A percentile compares a stretch with the other conserved stretches of the same genome.
phyloP scores from a whole-genome alignment of 2,113 vertebrate genomes.

The Scartelaos histophorus region DNA sequence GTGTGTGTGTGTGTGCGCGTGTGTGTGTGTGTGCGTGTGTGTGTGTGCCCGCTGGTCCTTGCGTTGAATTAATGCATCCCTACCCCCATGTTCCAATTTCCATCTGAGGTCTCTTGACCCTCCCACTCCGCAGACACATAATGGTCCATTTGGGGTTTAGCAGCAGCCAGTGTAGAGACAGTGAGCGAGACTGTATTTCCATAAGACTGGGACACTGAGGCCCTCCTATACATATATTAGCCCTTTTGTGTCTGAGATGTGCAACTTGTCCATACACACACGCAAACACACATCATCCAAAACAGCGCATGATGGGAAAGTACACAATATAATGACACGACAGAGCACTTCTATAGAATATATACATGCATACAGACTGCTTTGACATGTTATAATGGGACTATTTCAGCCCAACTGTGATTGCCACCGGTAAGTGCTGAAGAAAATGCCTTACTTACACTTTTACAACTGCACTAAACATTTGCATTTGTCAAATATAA shows the following conservation, averaged over 20 bases:
- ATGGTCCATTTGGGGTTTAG: constrained; percentile 74
- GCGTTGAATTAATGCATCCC: constrained; percentile 68
- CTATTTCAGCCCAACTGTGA: constrained; percentile 33
- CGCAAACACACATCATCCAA: constrained; percentile 7
- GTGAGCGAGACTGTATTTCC: constrained; percentile 69
- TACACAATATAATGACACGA: constrained; percentile 8
- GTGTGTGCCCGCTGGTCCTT: constrained; percentile 25
- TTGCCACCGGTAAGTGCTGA: constrained; percentile 41
- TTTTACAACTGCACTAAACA: constrained; percentile 28
- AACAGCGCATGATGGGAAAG: constrained; percentile 2
- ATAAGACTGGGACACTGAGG: constrained; percentile 72
- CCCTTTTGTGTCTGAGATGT: constrained; percentile 74
- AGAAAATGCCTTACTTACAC: constrained; percentile 28
- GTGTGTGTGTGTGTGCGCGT: too few relatives aligned
- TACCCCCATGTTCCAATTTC: constrained; percentile 62
- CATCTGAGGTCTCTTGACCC: constrained; percentile 70
- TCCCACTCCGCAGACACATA: constrained; percentile 68
- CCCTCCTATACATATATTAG: constrained; percentile 75
- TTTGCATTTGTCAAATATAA: constrained; percentile 4
- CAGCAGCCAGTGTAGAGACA: constrained; percentile 58
- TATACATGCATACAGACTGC: constrained; percentile 9
- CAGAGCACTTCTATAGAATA: constrained; percentile 4
- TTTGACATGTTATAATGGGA: constrained; percentile 24
- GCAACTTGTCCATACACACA: constrained; percentile 40
- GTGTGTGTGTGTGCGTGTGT: constrained; percentile 9